Percentiles rank a stretch among this genome's conserved stretches.
These are phyloP conservation scores for Hemithea aestivaria DNA, from an alignment of 2,888 invertebrate genomes.

Conservation along the genomic window DNA sequence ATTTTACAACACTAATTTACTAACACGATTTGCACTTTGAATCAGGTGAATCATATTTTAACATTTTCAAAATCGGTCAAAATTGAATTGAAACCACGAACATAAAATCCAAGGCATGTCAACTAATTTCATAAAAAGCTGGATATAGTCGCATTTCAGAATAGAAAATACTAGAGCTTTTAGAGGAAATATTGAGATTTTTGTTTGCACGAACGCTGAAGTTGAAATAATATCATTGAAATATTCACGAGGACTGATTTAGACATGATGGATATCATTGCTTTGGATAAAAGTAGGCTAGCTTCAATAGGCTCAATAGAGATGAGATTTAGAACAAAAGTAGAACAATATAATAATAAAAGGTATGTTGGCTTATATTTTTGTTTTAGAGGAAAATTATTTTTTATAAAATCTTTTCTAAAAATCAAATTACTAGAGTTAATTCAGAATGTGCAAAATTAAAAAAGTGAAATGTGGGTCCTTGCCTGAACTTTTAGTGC, in stretches of 20 bases:
- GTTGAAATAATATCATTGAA: conserved; percentile 29
- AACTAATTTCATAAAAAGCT: conserved; percentile 44
- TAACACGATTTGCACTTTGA: conserved; percentile 34
- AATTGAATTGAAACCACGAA: conserved; percentile 27
- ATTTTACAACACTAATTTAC: conserved; percentile 28
- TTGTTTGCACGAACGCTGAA: conserved; percentile 21
- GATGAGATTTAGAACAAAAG: conserved; percentile 12
- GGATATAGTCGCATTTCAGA: conserved; percentile 55
- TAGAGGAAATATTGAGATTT: conserved; percentile 39
- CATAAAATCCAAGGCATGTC: conserved; percentile 45
- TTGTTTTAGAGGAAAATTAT: too few relatives aligned
- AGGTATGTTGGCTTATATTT: conserved; percentile 8
- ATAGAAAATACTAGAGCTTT: conserved; percentile 51
- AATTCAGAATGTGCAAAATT: too few relatives aligned
- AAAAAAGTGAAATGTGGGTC: too few relatives aligned
- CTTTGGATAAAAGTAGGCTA: conserved; percentile 35
- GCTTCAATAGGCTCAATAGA: conserved; percentile 37
- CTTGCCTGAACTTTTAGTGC: too few relatives aligned
- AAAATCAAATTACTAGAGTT: too few relatives aligned
- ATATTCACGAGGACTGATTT: conserved; percentile 45
- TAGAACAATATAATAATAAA: conserved; percentile 6
- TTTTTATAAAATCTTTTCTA: too few relatives aligned
- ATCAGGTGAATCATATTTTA: conserved; percentile 15
- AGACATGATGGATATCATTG: conserved; percentile 30
- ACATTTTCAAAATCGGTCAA: neutral